A percentile compares a stretch with the other conserved stretches of the same genome.
Evolutionary conservation across 1,140 invertebrate genomes (phyloP).

Genomic region (Berghia stephanieae): DNA sequence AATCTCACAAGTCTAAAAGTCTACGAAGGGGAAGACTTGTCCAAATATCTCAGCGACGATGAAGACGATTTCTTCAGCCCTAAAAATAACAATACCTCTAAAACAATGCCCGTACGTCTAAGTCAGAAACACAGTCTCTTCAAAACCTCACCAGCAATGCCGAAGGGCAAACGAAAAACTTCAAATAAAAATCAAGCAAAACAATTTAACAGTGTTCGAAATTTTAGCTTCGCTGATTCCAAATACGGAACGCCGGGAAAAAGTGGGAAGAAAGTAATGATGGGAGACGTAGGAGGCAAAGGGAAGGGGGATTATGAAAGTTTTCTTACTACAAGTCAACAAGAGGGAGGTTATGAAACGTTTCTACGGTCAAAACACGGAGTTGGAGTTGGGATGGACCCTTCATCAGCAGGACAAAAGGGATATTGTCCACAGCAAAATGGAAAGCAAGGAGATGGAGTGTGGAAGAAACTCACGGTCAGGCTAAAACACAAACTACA

Average conservation of each 20-base stretch:
- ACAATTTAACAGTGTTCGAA: conserved; percentile 22
- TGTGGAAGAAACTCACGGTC: conserved; percentile 36
- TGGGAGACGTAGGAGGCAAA: background rate
- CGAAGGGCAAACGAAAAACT: conserved; percentile 22
- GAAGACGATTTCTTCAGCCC: too few species aligned
- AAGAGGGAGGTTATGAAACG: conserved; percentile 31
- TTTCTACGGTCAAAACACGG: conserved; percentile 32
- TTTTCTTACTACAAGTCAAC: conserved; percentile 22
- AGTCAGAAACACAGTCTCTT: conserved; percentile 12
- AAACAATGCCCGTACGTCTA: background rate
- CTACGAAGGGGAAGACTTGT: conserved; percentile 38
- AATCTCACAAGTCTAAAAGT: conserved; percentile 21
- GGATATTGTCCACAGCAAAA: background rate
- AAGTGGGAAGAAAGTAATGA: background rate
- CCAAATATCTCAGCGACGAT: conserved; percentile 35
- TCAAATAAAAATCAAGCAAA: too few species aligned
- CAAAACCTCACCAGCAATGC: too few species aligned
- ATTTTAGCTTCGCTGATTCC: conserved; percentile 40
- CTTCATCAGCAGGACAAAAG: background rate
- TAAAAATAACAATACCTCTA: too few species aligned
- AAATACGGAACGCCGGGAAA: conserved; percentile 32
- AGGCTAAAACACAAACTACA: conserved; percentile 20
- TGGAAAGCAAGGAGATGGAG: background rate
- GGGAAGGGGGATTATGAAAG: background rate
- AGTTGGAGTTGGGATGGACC: background rate